These are phyloP conservation scores for Monopterus albus DNA, from an alignment of 2,113 vertebrate species.

Conservation along the genomic window DNA sequence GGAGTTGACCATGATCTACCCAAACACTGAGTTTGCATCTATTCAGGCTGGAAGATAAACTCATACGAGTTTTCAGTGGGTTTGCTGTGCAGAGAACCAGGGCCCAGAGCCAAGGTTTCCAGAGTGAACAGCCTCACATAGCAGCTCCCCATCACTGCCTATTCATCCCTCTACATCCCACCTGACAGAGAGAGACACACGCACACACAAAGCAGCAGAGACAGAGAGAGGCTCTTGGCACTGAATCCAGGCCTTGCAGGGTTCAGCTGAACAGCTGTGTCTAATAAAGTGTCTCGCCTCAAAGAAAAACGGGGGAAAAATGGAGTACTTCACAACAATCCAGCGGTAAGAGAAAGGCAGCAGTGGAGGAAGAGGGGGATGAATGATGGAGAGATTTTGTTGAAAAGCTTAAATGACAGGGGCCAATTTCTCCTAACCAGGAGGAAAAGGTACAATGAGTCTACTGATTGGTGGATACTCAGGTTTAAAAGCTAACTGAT, in stretches of 20 bases:
- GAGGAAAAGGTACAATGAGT: constrained; percentile 74
- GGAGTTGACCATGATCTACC: not conserved
- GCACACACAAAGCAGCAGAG: constrained; percentile 17
- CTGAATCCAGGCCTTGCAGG: constrained; percentile 53
- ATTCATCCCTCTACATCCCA: constrained; percentile 72
- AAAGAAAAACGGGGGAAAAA: not conserved
- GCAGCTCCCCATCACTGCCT: constrained; percentile 71
- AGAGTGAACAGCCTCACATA: constrained; percentile 52
- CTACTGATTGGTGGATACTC: constrained; percentile 73
- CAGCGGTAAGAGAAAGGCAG: constrained; percentile 46
- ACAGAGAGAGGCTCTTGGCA: constrained; percentile 64
- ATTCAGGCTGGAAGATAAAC: constrained; percentile 19
- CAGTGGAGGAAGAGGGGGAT: constrained; percentile 55
- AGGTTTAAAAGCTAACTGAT: constrained; percentile 72
- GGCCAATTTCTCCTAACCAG: constrained; percentile 70
- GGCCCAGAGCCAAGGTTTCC: constrained; percentile 58
- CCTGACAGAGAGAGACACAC: constrained; percentile 56
- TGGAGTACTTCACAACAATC: constrained; percentile 65
- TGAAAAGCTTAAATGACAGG: constrained; percentile 78
- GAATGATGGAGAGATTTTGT: constrained; percentile 73
- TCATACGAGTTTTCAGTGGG: constrained; percentile 27
- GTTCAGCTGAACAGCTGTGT: constrained; percentile 76
- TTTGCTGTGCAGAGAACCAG: constrained; percentile 32
- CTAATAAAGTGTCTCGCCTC: constrained; percentile 70
- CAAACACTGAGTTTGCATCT: not conserved